These are phyloP conservation scores for Catalaphyllia jardinei DNA, from an alignment of 64 coral and sea anemone genomes.

Conservation along the genomic window DNA sequence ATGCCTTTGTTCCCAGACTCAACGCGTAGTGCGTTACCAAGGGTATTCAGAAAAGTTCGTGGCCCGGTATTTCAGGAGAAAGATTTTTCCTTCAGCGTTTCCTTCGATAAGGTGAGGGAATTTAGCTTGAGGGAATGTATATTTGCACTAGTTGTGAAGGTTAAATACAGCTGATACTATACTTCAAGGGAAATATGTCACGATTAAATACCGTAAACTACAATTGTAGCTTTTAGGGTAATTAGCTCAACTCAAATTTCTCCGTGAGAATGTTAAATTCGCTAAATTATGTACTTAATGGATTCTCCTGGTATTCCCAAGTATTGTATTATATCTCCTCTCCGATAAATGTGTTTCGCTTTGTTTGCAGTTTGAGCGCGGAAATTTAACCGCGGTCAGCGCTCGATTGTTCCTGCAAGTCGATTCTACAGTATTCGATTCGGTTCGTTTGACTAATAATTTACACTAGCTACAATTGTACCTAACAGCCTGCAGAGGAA, in stretches of 20 bases:
- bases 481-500: no score
- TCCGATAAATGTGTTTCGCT: background rate
- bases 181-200: background rate
- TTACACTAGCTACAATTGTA: no score
- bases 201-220: background rate
- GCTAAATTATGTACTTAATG: background rate
- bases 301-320: no score
- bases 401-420: background rate
- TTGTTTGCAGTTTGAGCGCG: background rate
- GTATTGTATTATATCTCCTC: background rate
- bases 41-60: background rate
- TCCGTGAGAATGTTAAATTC: background rate
- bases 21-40: background rate
- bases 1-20: background rate
- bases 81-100: background rate
- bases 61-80: background rate
- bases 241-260: background rate
- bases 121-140: background rate
- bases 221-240: background rate
- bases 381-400: background rate
- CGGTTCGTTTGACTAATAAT: conserved; percentile 5
- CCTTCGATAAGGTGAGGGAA: background rate
- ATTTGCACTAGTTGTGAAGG: background rate
- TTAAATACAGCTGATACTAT: background rate
- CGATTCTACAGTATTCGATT: conserved; percentile 9